Conservation (phyloP, 2,113 vertebrate species). For the Bubo blakistoni region DNA sequence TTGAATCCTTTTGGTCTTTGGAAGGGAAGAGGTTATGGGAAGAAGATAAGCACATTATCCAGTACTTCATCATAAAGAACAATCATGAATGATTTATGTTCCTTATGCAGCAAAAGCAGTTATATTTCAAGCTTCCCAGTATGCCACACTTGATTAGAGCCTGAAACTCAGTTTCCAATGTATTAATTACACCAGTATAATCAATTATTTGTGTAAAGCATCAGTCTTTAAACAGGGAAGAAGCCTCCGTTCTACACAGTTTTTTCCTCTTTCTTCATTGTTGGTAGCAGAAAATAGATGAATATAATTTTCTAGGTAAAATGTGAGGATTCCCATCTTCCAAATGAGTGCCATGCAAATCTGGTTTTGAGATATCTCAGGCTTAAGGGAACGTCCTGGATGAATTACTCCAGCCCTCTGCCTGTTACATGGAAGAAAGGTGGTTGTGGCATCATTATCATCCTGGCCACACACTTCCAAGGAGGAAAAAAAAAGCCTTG, state of each 20-base stretch:
- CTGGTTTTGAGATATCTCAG: not conserved
- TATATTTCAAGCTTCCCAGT: not conserved
- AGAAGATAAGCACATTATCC: not conserved
- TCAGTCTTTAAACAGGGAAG: not conserved
- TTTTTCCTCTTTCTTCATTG: not conserved
- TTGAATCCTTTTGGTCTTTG: not conserved
- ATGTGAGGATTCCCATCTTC: not conserved
- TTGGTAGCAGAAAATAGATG: not conserved
- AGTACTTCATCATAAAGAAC: not conserved
- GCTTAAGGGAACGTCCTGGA: not conserved
- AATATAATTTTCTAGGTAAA: not conserved
- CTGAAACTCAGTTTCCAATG: not conserved
- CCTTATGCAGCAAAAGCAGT: not conserved
- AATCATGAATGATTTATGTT: not conserved
- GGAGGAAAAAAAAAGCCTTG: not conserved
- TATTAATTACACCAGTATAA: not conserved
- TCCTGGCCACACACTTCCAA: not conserved
- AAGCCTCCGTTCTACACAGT: not conserved
- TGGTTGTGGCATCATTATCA: accelerated
- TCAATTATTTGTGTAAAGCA: not conserved
- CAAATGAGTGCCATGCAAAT: not conserved
- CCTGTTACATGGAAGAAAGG: not conserved
- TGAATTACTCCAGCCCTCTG: not conserved
- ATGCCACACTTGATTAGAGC: not conserved
- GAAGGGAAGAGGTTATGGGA: not conserved